Evolutionary conservation across 2,113 vertebrate genomes (phyloP).

Genomic region (Myxocyprinus asiaticus): DNA sequence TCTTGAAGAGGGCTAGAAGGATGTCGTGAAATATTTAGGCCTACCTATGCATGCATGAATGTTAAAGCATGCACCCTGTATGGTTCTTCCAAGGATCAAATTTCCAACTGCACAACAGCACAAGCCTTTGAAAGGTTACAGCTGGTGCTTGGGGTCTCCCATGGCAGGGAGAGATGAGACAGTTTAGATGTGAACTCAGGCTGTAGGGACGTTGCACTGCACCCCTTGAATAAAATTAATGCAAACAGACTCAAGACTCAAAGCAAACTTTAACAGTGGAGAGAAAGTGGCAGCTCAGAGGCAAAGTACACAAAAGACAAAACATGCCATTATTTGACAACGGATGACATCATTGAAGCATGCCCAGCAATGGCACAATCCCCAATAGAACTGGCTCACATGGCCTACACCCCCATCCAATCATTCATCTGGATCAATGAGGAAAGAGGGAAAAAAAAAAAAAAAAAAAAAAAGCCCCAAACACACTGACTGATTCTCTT

Average conservation of each 20-base stretch:
- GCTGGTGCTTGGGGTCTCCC: conserved; percentile 14
- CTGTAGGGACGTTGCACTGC: not conserved
- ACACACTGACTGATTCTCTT: no score
- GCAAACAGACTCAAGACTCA: not conserved
- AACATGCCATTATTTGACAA: not conserved
- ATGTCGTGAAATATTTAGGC: not conserved
- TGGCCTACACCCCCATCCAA: not conserved
- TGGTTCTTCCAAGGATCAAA: conserved; percentile 18
- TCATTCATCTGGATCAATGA: conserved; percentile 2
- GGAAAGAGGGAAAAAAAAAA: no score
- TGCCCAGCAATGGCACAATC: not conserved
- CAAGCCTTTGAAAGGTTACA: conserved; percentile 23
- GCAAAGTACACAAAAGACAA: not conserved
- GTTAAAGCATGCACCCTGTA: not conserved
- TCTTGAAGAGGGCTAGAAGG: not conserved
- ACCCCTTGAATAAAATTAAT: not conserved
- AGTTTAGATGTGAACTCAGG: not conserved
- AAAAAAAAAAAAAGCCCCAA: not conserved
- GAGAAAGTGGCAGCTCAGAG: not conserved
- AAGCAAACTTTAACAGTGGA: conserved; percentile 15
- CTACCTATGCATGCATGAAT: not conserved
- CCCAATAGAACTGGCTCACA: not conserved
- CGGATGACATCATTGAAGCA: conserved; percentile 1
- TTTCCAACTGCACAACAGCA: conserved; percentile 30
- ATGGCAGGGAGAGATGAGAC: not conserved